phyloP scores from a whole-genome alignment of 2,888 invertebrate genomes.

The Chorisops tibialis region DNA sequence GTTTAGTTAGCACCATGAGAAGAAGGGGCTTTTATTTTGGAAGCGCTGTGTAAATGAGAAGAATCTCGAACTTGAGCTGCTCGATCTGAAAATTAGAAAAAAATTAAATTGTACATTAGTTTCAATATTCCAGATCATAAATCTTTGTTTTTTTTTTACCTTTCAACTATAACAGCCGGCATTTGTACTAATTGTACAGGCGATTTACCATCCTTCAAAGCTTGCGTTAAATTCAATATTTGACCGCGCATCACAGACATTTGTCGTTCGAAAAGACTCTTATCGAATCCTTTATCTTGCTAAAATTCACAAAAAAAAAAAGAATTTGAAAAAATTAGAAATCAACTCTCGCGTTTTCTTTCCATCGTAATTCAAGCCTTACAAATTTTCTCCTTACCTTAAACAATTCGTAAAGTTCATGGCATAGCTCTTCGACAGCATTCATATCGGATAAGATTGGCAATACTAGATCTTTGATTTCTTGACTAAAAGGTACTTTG shows the following conservation, averaged over 20 bases:
- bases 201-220: slow-evolving; percentile 93
- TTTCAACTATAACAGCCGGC: slow-evolving; percentile 97
- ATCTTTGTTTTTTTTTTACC: slow-evolving; percentile 55
- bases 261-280: slow-evolving; percentile 91
- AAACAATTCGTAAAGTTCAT: slow-evolving; percentile 82
- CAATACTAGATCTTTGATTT: slow-evolving; percentile 86
- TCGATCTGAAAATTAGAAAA: slow-evolving; percentile 62
- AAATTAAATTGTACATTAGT: neutral
- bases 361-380: neutral
- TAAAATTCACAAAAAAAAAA: slow-evolving; percentile 53
- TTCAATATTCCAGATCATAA: neutral
- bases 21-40: slow-evolving; percentile 97
- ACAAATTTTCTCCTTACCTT: slow-evolving; percentile 58
- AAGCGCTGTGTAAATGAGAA: slow-evolving; percentile 95
- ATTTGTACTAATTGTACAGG: slow-evolving; percentile 98
- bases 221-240: slow-evolving; percentile 96
- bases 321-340: neutral
- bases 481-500: slow-evolving; percentile 90
- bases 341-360: too few relatives aligned
- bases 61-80: slow-evolving; percentile 72
- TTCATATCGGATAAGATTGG: slow-evolving; percentile 94
- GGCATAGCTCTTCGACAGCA: slow-evolving; percentile 94
- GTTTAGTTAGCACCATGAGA: slow-evolving; percentile 91
- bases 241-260: slow-evolving; percentile 99
- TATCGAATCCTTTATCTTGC: slow-evolving; percentile 98